Conservation (phyloP, 2,113 vertebrate genomes). For the Bothrops jararaca region DNA sequence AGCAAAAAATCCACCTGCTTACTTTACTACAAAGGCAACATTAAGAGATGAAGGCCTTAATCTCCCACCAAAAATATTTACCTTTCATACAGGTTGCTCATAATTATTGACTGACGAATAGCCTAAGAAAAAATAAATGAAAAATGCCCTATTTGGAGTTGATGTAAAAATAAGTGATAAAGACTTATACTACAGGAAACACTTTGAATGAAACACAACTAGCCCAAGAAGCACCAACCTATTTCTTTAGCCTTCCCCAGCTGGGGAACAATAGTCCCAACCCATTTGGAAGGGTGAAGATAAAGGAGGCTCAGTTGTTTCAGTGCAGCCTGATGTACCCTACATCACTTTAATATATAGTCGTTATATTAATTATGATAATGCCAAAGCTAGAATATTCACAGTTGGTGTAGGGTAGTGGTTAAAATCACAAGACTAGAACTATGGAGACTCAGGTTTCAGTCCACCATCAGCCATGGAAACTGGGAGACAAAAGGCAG, state of each 20-base stretch:
- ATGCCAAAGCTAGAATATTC: neutral
- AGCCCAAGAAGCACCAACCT: neutral
- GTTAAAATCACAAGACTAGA: neutral
- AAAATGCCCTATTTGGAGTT: neutral
- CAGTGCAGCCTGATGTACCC: neutral
- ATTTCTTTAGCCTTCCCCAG: neutral
- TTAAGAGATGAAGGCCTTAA: neutral
- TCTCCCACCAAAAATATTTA: constrained; percentile 42
- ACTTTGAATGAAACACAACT: neutral
- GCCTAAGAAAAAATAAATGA: constrained; percentile 32
- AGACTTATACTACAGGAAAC: neutral
- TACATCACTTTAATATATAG: neutral
- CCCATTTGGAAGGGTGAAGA: neutral
- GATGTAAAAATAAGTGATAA: neutral
- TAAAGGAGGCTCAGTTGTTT: neutral
- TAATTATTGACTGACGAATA: constrained; percentile 21
- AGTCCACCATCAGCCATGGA: neutral
- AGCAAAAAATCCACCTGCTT: neutral
- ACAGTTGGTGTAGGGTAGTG: neutral
- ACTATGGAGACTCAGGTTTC: neutral
- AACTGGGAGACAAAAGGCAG: neutral
- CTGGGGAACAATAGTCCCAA: neutral
- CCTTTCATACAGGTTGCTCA: constrained; percentile 34
- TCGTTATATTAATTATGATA: neutral
- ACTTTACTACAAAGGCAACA: neutral